Evolutionary conservation across 2,797 vertebrate genomes (phyloP).

Genomic region (Prionace glauca): DNA sequence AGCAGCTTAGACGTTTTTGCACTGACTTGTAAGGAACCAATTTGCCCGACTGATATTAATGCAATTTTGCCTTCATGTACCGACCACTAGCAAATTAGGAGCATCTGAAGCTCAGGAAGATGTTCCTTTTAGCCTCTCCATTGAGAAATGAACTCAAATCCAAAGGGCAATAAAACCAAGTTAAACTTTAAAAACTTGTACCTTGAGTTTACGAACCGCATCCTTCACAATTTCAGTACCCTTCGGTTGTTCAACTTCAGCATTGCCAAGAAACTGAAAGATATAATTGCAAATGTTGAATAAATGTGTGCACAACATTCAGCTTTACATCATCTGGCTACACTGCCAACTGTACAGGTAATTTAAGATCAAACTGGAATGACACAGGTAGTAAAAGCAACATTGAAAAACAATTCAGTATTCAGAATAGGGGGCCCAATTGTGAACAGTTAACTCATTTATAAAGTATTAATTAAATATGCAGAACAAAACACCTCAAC

Average conservation of each 20-base stretch:
- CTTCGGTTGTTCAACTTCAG: conserved; percentile 93
- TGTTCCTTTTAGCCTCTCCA: background rate
- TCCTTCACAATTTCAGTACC: conserved; percentile 94
- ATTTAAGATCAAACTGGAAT: background rate
- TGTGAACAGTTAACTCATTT: background rate
- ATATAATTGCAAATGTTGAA: conserved; percentile 21
- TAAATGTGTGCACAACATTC: background rate
- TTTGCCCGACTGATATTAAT: background rate
- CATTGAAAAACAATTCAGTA: no score
- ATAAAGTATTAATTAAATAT: background rate
- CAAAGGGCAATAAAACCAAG: background rate
- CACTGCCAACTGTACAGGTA: background rate
- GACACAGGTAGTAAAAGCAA: background rate
- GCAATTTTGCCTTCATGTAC: background rate
- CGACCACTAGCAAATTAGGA: background rate
- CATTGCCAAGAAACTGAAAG: conserved; percentile 84
- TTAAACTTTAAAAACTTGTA: conserved; percentile 50
- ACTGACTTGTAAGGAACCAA: background rate
- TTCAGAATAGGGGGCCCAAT: background rate
- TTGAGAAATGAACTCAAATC: conserved; percentile 1
- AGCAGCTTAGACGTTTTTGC: background rate
- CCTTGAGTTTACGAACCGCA: conserved; percentile 94
- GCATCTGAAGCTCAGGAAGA: background rate
- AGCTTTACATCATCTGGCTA: background rate
- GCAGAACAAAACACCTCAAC: background rate